phyloP scores from a whole-genome alignment of 2,113 vertebrate genomes.

The Ursus arctos region DNA sequence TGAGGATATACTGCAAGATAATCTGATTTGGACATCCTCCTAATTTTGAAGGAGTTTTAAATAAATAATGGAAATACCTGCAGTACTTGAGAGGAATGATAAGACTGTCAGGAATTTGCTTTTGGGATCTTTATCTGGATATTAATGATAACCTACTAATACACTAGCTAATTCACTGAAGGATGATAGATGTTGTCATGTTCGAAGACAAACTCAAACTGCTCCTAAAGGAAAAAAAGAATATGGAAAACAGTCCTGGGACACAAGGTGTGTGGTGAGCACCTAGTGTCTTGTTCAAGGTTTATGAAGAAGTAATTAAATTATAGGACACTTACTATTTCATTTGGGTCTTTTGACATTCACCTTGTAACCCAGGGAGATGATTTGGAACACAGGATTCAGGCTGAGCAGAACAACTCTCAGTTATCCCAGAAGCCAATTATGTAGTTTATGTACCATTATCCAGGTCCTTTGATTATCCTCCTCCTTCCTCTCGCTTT shows the following conservation, averaged over 20 bases:
- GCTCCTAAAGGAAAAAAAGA: neutral
- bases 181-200: neutral
- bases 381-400: neutral
- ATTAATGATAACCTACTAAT: neutral
- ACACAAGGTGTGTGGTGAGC: neutral
- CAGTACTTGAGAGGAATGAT: neutral
- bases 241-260: neutral
- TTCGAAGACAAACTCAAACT: neutral
- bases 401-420: neutral
- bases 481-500: neutral
- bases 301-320: neutral
- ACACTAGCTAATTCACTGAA: conserved; percentile 10
- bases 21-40: neutral
- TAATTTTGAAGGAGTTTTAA: conserved; percentile 27
- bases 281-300: neutral
- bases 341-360: neutral
- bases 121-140: neutral
- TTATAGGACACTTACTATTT: neutral
- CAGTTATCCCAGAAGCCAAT: neutral
- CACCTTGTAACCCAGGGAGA: neutral
- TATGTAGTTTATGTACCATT: neutral
- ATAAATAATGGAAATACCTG: neutral
- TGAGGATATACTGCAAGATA: neutral
- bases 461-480: neutral
- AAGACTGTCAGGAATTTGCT: neutral